phyloP scores from a whole-genome alignment of 1,140 invertebrate species.

The Acyrthosiphon pisum region DNA sequence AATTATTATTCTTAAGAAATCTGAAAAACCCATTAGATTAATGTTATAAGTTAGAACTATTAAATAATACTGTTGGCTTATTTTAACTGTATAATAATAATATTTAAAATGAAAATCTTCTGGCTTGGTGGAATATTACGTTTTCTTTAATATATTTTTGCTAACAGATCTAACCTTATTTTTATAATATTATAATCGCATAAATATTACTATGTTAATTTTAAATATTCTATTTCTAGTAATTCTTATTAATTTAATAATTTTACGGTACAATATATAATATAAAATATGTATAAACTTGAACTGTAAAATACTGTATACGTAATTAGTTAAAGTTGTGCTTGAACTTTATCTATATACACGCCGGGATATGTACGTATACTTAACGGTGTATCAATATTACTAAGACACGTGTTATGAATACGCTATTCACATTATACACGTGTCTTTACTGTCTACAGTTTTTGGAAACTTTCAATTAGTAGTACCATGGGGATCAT shows the following conservation, averaged over 20 bases:
- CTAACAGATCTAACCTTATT: no score
- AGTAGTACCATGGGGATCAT: not conserved
- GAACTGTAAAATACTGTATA: not conserved
- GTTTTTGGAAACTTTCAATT: not conserved
- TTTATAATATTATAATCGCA: no score
- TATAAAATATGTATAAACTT: not conserved
- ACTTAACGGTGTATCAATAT: not conserved
- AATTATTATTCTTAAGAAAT: not conserved
- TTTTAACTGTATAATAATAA: not conserved
- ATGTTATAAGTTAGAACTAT: not conserved
- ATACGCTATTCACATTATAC: not conserved
- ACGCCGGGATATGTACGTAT: not conserved
- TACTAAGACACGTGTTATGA: not conserved
- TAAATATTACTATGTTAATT: no score
- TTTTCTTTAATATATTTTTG: no score
- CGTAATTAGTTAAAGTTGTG: not conserved
- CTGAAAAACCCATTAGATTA: not conserved
- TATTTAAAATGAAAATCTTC: not conserved
- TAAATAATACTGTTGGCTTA: not conserved
- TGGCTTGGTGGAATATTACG: not conserved
- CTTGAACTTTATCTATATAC: not conserved
- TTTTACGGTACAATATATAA: no score
- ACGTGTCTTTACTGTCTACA: not conserved
- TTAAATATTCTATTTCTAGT: no score
- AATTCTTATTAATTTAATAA: no score